Evolutionary conservation across 2,113 vertebrate species (phyloP).

Genomic region (Trochalopteron elliotii): DNA sequence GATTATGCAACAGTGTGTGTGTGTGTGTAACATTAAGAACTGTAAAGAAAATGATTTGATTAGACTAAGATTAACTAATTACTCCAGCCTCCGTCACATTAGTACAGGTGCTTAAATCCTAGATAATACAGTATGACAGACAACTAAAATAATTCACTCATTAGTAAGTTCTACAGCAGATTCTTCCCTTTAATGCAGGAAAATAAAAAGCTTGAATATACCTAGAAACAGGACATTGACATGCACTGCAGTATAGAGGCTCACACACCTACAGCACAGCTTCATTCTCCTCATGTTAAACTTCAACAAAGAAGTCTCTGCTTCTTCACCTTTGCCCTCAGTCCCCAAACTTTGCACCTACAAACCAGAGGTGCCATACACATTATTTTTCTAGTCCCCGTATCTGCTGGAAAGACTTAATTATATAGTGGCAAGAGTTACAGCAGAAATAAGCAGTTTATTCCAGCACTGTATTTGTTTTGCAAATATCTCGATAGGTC

Average conservation of each 20-base stretch:
- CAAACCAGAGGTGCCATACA: background rate
- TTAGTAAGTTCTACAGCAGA: background rate
- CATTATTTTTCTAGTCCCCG: background rate
- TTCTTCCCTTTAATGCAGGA: background rate
- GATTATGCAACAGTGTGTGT: background rate
- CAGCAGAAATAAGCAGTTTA: conserved; percentile 25
- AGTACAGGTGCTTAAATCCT: background rate
- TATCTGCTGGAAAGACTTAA: conserved; percentile 16
- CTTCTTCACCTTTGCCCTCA: background rate
- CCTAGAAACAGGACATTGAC: background rate
- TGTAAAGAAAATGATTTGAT: background rate
- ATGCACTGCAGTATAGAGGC: background rate
- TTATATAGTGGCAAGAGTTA: background rate
- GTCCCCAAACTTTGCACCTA: background rate
- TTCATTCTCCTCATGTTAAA: background rate
- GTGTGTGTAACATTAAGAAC: background rate
- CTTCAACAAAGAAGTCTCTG: background rate
- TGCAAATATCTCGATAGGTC: background rate
- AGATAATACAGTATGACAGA: background rate
- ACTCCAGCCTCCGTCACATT: background rate
- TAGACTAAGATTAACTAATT: background rate
- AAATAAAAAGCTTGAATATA: background rate
- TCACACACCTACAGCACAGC: background rate
- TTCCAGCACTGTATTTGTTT: conserved; percentile 32
- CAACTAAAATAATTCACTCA: background rate